Evolutionary conservation across 2,113 vertebrate species (phyloP), one percentile per base, ranked within the genome.

Genomic region (Halichoerus grypus): DNA sequence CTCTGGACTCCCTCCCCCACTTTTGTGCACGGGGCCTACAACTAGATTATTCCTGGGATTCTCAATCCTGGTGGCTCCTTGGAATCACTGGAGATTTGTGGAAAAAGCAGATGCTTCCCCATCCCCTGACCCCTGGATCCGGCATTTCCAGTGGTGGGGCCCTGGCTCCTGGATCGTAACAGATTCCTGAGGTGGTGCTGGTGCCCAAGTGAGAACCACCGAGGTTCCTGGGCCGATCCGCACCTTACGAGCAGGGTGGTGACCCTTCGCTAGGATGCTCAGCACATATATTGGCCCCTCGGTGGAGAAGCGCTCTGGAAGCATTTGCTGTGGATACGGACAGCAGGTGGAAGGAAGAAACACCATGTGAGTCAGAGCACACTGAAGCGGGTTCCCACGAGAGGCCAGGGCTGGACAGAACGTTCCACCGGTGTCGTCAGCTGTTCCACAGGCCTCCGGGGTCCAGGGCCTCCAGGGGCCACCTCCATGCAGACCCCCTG

Each of bases 251-350:
- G 55, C 26, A 76, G 46, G n/a, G 46, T 24, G 0, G 2, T 5
- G 46, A n/a, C 26, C 18, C 59, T 12, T n/a, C 59, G 53, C n/a
- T 8, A 5, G 15, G 7, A 6, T 4, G 33, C 15, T 19, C 57
- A 11, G n/a, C n/a, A 19, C 2, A 11, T 14, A 21, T 3, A 11
- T 10, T 0, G 15, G 33, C 18, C 42, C 51, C 22, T n/a, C 5
- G 0, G 0, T 11, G n/a, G 51, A 18, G 63, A 31, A 46, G 19
- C 2, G 36, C 15, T 46, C 55, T 1, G 5, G 4, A 3, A 67
- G 83, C 13, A 49, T 65, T 14, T 69, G 53, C 15, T 19, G 14
- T 22, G 39, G 4, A 1, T 9, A 24, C 18, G 3, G 7, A 28
- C 42, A 36, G 10, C 1, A 51, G 39, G 49, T 16, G 3, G 74